A percentile compares a stretch with the other conserved stretches of the same genome.
Conservation (phyloP, 2,888 invertebrate genomes). For the Drosophila mayaguana region DNA sequence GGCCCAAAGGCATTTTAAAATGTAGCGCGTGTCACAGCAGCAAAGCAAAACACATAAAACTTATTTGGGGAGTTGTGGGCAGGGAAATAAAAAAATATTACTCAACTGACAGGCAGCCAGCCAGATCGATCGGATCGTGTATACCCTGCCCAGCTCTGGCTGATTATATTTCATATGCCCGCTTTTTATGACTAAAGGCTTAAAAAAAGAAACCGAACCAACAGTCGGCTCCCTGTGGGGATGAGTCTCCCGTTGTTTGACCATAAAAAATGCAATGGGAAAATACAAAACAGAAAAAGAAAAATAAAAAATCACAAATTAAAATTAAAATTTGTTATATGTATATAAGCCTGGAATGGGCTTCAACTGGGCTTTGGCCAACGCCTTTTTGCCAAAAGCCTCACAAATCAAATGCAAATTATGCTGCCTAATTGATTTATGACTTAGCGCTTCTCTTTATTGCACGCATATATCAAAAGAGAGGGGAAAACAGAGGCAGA, state of each 20-base stretch:
- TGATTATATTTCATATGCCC: conserved; percentile 64
- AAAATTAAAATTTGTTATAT: conserved; percentile 36
- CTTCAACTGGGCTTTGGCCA: conserved; percentile 24
- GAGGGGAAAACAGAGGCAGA: neutral
- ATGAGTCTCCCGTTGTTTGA: conserved; percentile 47
- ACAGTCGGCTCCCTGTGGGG: conserved; percentile 58
- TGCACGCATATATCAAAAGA: conserved; percentile 55
- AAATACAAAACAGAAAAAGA: conserved; percentile 19
- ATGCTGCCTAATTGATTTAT: conserved; percentile 78
- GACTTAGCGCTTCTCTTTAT: conserved; percentile 60
- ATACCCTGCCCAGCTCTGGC: conserved; percentile 38
- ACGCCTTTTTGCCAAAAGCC: conserved; percentile 40
- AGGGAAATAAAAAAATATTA: conserved; percentile 32
- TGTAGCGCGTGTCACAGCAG: conserved; percentile 75
- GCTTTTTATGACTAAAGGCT: conserved; percentile 67
- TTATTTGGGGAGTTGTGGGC: conserved; percentile 25
- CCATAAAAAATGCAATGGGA: conserved; percentile 65
- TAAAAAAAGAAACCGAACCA: conserved; percentile 47
- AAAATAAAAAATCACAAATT: neutral
- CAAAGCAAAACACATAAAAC: conserved; percentile 32
- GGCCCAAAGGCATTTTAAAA: conserved; percentile 51
- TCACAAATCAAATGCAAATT: conserved; percentile 81
- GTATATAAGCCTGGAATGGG: conserved; percentile 45
- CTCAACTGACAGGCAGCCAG: conserved; percentile 23
- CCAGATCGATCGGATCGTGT: conserved; percentile 51